Conservation (phyloP, 2,888 invertebrate genomes). For the Ophion slaviceki region DNA sequence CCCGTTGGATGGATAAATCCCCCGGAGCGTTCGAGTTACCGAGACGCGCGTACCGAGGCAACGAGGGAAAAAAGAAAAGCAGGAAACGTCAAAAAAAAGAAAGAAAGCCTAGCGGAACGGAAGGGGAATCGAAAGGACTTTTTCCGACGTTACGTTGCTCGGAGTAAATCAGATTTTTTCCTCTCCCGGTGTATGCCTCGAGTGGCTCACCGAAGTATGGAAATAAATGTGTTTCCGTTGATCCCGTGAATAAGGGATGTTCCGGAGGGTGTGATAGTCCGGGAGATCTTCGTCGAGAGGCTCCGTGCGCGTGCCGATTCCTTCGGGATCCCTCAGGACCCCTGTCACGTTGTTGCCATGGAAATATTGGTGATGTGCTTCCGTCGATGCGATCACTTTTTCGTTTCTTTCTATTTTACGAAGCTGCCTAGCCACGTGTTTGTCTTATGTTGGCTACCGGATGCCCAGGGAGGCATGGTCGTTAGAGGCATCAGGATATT, state of each 20-base stretch:
- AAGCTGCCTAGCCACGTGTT: neutral
- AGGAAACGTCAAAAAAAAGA: neutral
- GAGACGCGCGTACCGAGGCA: constrained; percentile 2
- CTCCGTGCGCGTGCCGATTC: constrained; percentile 45
- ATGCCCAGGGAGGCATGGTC: neutral
- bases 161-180: constrained; percentile 58
- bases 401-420: neutral
- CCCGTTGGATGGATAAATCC: constrained; percentile 31
- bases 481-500: neutral
- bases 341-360: constrained; percentile 52
- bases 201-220: constrained; percentile 59
- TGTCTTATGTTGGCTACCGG: neutral
- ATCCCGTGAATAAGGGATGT: constrained; percentile 51
- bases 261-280: constrained; percentile 32
- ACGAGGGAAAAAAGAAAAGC: neutral
- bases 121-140: constrained; percentile 17
- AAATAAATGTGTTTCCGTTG: constrained; percentile 63
- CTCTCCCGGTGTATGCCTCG: constrained; percentile 35
- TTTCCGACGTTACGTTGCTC: constrained; percentile 5
- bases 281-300: constrained; percentile 8
- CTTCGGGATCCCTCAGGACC: constrained; percentile 43
- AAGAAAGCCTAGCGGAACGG: neutral
- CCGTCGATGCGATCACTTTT: neutral
- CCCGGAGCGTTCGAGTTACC: constrained; percentile 31
- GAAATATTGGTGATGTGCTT: constrained; percentile 43